Base-by-base conservation (phyloP, 2,113 vertebrate genomes). In the Thalassarche chlororhynchos region DNA sequence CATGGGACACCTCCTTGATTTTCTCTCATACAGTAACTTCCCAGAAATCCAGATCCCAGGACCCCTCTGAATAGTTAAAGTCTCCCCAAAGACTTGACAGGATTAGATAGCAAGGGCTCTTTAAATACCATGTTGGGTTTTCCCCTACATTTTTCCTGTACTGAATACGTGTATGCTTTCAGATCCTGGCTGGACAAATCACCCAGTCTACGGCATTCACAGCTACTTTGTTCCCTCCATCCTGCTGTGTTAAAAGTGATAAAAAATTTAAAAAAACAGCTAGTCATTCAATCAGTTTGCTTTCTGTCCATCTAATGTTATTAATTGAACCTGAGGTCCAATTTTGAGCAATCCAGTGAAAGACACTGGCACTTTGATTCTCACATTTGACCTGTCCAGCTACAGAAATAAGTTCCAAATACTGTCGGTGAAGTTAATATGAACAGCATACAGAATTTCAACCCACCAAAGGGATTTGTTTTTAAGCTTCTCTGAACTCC, bases 401-500 rank as follows among this genome's bases (percentile, higher is more conserved):
- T 14, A 28, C 46, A 94, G 82, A 87, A 96, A 64, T 70, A 75
- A 81, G 68, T 80, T 80, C 79, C 82, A 72, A 95, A 89, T 29
- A 19, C 61, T 23, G 51, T 58, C 14, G 17, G 46, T 38, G 74
- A 68, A 92, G 91, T 58, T 90, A 93, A 90, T 89, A 91, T 9
- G 70, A 85, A 66, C 78, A 80, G 71, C 80, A 71, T 87, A 82
- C 68, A 52, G 90, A 92, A 90, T 92, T 96, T 95, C 87, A 90
- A 5, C 89, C 79, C 87, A 93, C 95, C 91, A 46, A 86, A 91
- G 82, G 89, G 95, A 97, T 97, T 97, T 96, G 95, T 28, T 96
- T 96, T 97, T 96, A 96, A 97, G 94, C 96, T 93, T 20, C 92
- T 94, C 89, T 96, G 91, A 96, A 96, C 91, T 91, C 77, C 91